phyloP scores from a whole-genome alignment of 2,797 vertebrate genomes.

The Helarctos malayanus region DNA sequence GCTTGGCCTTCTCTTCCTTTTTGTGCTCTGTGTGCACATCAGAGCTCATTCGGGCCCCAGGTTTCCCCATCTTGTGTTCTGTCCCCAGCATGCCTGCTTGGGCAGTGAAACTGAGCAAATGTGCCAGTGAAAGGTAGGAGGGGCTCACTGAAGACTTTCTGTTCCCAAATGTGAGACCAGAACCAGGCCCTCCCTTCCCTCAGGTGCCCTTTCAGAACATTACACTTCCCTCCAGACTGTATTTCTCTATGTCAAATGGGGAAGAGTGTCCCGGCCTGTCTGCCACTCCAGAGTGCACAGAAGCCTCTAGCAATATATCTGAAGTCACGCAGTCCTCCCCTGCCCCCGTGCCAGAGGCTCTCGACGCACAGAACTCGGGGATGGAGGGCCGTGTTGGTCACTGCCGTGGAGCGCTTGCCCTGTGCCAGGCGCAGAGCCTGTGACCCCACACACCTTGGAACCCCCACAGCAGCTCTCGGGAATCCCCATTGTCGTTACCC shows the following conservation, averaged over 20 bases:
- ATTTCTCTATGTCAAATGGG: neutral
- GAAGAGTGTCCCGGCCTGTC: neutral
- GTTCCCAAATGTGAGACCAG: neutral
- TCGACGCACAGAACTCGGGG: neutral
- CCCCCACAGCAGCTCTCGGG: neutral
- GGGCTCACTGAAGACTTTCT: neutral
- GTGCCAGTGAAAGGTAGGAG: neutral
- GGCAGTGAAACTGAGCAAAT: neutral
- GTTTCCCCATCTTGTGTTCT: neutral
- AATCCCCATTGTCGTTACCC: neutral
- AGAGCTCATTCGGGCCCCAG: neutral
- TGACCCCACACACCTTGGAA: neutral
- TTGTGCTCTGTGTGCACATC: neutral
- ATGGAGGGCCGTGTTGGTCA: neutral
- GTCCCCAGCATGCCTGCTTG: neutral
- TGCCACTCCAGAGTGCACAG: neutral
- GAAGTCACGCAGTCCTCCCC: neutral
- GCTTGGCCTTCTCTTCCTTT: neutral
- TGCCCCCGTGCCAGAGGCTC: neutral
- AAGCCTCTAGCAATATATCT: neutral
- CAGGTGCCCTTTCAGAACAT: neutral
- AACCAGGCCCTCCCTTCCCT: neutral
- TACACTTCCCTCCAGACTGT: accelerated
- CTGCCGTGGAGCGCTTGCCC: neutral
- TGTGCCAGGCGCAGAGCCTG: neutral